Base-by-base conservation (phyloP, 2,797 vertebrate genomes). In the Garrulus glandarius region DNA sequence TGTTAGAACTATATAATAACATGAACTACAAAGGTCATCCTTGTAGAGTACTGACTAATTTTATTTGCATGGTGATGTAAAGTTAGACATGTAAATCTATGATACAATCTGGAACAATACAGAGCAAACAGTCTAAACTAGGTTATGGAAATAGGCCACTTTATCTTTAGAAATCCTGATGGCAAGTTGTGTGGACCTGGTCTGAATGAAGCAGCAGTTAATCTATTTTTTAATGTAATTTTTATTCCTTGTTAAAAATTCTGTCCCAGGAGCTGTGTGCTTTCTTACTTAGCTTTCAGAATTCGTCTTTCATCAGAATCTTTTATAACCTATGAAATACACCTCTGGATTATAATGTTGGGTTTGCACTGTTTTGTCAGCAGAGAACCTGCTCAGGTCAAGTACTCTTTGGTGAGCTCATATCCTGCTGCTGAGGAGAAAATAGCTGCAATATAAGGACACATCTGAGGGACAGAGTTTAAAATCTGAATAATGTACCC, bases 81-180 rank as follows among this genome's bases (percentile, higher is more conserved):
- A 83, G 41, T 74, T 55, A 50, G 63, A 36, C 6, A 13, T 70
- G 13, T 49, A 53, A 77, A 47, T 84, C 44, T 89, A 7, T 92
- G 56, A 56, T 53, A 37, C 9, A 53, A 34, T 87, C 79, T 78
- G 85, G 83, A 89, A 94, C 26, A 92, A 80, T 0, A 53, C 24
- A 57, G 56, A 75, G 37, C 32, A 95, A 74, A 49, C 57, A 59
- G 34, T 93, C 89, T 85, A 89, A 98, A 98, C 29, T 95, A 92
- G 97, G 95, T 95, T 97, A 96, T 32, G 68, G 94, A 98, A 98
- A 68, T 96, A 96, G 97, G 96, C 68, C 65, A 71, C 71, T 82
- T 97, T 95, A 96, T 97, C 95, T 98, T 97, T 97, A 96, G 94
- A 97, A 97, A 80, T 82, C 64, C 72, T 96, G 84, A 75, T 93